Conservation (phyloP, 2,888 invertebrate species). For the Melinaea marsaeus region DNA sequence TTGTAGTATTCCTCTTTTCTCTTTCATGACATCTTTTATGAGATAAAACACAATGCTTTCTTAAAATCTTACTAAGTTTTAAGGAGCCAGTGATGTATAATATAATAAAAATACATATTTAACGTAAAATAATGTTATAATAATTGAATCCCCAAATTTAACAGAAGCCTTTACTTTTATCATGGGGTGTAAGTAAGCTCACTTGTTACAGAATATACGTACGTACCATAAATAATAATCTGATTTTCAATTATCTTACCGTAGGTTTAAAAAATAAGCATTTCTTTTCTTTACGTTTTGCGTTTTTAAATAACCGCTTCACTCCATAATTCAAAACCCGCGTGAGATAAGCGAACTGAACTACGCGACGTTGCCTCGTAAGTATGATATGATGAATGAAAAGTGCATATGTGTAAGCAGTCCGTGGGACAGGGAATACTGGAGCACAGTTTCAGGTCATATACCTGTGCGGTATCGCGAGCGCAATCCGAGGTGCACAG, state of each 20-base stretch:
- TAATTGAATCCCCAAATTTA: too few relatives aligned
- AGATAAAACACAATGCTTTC: slow-evolving; percentile 56
- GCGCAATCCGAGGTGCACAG: slow-evolving; percentile 59
- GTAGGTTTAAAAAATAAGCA: slow-evolving; percentile 34
- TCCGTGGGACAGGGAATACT: slow-evolving; percentile 33
- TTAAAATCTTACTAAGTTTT: slow-evolving; percentile 18
- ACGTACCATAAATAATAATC: neutral
- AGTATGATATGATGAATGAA: slow-evolving; percentile 55
- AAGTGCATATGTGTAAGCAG: slow-evolving; percentile 52
- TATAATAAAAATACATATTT: neutral
- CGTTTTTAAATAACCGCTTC: slow-evolving; percentile 17
- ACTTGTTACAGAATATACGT: too few relatives aligned
- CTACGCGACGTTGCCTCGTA: slow-evolving; percentile 15
- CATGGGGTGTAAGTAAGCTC: too few relatives aligned
- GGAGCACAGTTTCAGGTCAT: slow-evolving; percentile 40
- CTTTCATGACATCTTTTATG: slow-evolving; percentile 62
- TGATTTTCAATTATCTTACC: slow-evolving; percentile 28
- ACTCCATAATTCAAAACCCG: slow-evolving; percentile 12
- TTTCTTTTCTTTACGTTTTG: neutral
- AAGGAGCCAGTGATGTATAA: neutral
- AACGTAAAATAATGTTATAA: too few relatives aligned
- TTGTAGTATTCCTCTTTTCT: slow-evolving; percentile 63
- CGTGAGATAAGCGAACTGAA: slow-evolving; percentile 16
- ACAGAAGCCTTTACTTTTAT: too few relatives aligned
- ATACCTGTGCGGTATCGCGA: slow-evolving; percentile 58